Evolutionary conservation across 2,888 invertebrate species (phyloP).

Genomic region (Craniophora ligustri): DNA sequence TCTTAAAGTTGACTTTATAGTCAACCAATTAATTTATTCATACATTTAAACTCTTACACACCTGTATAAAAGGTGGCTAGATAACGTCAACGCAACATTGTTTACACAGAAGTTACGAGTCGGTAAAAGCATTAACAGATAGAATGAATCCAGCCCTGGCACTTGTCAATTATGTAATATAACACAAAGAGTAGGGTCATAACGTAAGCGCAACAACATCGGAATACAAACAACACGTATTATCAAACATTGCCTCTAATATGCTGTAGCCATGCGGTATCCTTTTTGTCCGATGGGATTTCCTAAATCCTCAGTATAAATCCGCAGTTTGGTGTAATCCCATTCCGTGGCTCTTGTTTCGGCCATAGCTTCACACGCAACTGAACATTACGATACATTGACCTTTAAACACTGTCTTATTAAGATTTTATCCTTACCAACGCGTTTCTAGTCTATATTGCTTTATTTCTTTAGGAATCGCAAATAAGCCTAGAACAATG

Average conservation of each 20-base stretch:
- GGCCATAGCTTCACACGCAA: conserved; percentile 73
- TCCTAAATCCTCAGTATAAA: conserved; percentile 80
- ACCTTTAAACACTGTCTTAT: conserved; percentile 57
- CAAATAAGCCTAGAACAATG: too few relatives aligned
- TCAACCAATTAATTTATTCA: too few relatives aligned
- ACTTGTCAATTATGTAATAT: conserved; percentile 40
- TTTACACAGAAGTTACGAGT: background rate
- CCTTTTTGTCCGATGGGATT: conserved; percentile 77
- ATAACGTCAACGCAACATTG: background rate
- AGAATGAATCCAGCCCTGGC: conserved; percentile 35
- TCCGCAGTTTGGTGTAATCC: conserved; percentile 82
- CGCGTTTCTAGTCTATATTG: background rate
- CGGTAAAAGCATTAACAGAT: conserved; percentile 4
- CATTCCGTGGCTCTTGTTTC: conserved; percentile 72
- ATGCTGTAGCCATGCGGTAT: conserved; percentile 66
- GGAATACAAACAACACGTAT: conserved; percentile 64
- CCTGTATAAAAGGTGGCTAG: too few relatives aligned
- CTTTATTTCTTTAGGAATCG: background rate
- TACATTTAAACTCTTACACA: too few relatives aligned
- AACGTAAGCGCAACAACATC: conserved; percentile 37
- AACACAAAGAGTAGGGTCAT: conserved; percentile 26
- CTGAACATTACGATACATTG: conserved; percentile 71
- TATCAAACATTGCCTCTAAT: conserved; percentile 76
- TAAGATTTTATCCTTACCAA: conserved; percentile 48
- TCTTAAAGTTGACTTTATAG: too few relatives aligned